Evolutionary conservation across 92 coral and sea anemone species (phyloP).

Genomic region (Metridium senile): DNA sequence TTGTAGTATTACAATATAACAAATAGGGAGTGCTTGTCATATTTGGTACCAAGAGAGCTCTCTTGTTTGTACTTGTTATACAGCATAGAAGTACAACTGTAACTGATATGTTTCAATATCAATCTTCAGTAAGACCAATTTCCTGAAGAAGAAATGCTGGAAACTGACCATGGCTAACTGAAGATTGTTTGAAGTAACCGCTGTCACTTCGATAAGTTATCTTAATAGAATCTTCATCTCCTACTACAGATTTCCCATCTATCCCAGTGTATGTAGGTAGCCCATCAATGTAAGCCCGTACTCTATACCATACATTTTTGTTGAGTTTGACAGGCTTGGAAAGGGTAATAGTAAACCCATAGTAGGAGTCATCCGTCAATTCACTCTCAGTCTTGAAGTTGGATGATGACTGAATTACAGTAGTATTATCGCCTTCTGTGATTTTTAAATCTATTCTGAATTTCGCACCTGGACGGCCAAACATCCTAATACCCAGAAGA

Average conservation of each 20-base stretch:
- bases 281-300: neutral
- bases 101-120: neutral
- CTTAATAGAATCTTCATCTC: neutral
- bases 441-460: neutral
- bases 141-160: neutral
- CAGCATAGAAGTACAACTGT: no score
- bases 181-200: neutral
- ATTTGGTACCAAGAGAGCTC: no score
- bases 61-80: no score
- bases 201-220: neutral
- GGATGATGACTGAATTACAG: neutral
- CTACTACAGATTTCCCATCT: neutral
- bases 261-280: neutral
- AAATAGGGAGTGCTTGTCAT: no score
- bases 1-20: no score
- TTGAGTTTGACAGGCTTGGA: neutral
- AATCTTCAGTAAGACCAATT: neutral
- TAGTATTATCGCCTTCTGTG: neutral
- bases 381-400: neutral
- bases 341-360: neutral
- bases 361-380: neutral
- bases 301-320: neutral
- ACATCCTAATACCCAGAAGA: neutral
- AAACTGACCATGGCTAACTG: neutral
- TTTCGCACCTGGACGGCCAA: neutral